phyloP scores from a whole-genome alignment of 2,888 invertebrate species.

The Agrochola lota region DNA sequence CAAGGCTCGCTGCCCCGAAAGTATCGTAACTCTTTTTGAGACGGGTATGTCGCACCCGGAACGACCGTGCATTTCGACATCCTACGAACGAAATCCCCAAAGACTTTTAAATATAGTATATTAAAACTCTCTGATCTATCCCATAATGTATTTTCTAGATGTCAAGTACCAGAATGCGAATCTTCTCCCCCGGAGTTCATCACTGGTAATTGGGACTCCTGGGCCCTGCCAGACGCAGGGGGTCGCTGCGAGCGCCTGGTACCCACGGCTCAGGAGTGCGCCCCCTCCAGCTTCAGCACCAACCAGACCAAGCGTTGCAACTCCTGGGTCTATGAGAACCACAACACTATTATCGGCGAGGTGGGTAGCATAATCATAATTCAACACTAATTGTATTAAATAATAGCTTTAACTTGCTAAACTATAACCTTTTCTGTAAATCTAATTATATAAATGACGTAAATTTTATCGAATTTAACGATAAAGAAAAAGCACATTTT shows the following conservation, averaged over 20 bases:
- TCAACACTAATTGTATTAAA: no score
- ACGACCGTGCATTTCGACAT: no score
- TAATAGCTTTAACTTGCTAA: no score
- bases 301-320: slow-evolving; percentile 77
- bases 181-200: slow-evolving; percentile 71
- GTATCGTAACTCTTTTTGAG: no score
- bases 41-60: no score
- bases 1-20: no score
- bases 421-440: no score
- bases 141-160: slow-evolving; percentile 71
- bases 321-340: slow-evolving; percentile 81
- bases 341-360: slow-evolving; percentile 82
- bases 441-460: no score
- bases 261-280: slow-evolving; percentile 74
- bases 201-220: slow-evolving; percentile 79
- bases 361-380: slow-evolving; percentile 64
- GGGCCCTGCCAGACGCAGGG: slow-evolving; percentile 80
- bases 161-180: slow-evolving; percentile 86
- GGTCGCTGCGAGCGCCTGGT: slow-evolving; percentile 77
- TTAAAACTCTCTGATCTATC: background rate
- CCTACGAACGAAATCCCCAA: no score
- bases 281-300: slow-evolving; percentile 74
- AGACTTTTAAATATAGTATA: no score
- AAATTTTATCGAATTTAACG: no score
- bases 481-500: no score